Evolutionary conservation across 2,113 vertebrate genomes (phyloP), one percentile per base, ranked within the genome.

Genomic region (Riparia riparia): DNA sequence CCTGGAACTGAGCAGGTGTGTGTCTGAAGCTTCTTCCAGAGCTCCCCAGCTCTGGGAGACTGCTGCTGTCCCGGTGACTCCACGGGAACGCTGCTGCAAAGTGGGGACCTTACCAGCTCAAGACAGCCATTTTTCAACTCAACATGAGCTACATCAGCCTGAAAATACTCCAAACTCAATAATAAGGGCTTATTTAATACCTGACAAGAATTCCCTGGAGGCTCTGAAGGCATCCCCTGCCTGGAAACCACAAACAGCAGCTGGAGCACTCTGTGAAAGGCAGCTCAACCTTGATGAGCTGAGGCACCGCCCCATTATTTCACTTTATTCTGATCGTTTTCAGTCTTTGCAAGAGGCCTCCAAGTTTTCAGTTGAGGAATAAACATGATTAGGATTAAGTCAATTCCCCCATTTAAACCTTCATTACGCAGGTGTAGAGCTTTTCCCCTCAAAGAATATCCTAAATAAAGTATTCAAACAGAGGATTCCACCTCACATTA

Each of bases 101-200:
- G 24, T 0, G 1, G 31, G 41, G 22, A 51, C n/a, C 26, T 12
- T 0, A 21, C 17, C 56, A 34, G 42, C 7, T 57, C 57, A 24
- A 76, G 25, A 28, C 17, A 39, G 37, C 14, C 24, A 7, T 60
- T 83, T 45, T 39, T 51, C 68, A 81, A 29, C 44, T 65, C 65
- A 12, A 34, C 31, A 31, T 3, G 6, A 56, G 7, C 16, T 17
- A 14, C 4, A 56, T 12, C 53, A 47, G 57, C 44, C 61, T 61
- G 53, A 26, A 80, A 90, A 63, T 22, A 53, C 60, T 56, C 58
- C 51, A 31, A 45, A 65, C 41, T 65, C 85, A 65, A 1, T 28
- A 47, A 61, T 2, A 77, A 42, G 12, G 45, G n/a, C 63, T 78
- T 73, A 41, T 44, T 93, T 68, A 60, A 80, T 56, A 76, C 26